Conservation (phyloP, 2,888 invertebrate genomes). For the Neria commutata region DNA sequence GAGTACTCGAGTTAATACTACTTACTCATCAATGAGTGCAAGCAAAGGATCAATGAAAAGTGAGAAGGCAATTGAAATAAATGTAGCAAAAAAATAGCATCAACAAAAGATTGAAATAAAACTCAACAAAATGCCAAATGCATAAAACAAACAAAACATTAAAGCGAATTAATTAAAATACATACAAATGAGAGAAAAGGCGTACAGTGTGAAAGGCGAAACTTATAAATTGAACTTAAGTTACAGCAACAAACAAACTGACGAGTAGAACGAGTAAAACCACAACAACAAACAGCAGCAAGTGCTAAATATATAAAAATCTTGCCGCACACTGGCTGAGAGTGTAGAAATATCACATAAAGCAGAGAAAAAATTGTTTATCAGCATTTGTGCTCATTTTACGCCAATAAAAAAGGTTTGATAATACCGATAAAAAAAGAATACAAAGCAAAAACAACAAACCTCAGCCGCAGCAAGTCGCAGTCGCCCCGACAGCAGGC, state of each 20-base stretch:
- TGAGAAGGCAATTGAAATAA: constrained; percentile 3
- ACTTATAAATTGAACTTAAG: background rate
- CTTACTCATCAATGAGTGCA: too few relatives aligned
- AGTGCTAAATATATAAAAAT: constrained; percentile 12
- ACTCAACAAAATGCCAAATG: constrained; percentile 1
- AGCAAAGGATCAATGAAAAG: background rate
- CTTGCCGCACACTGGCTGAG: too few relatives aligned
- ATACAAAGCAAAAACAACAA: constrained; percentile 1
- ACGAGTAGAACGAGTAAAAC: constrained; percentile 17
- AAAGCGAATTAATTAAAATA: background rate
- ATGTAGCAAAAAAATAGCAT: background rate
- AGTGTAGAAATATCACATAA: too few relatives aligned
- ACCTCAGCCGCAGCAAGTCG: too few relatives aligned
- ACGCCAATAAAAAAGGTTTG: background rate
- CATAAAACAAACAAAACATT: background rate
- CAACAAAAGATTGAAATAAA: background rate
- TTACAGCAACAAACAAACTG: background rate
- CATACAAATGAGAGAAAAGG: constrained; percentile 1
- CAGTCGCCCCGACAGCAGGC: too few relatives aligned
- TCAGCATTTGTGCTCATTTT: too few relatives aligned
- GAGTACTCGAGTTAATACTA: too few relatives aligned
- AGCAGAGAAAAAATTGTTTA: too few relatives aligned
- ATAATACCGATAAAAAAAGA: constrained; percentile 3
- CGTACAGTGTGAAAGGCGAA: constrained; percentile 5
- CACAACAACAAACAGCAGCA: constrained; percentile 33